Evolutionary conservation across 2,797 vertebrate genomes (phyloP), one percentile per base, ranked within the genome.

Genomic region (Danio albolineatus): DNA sequence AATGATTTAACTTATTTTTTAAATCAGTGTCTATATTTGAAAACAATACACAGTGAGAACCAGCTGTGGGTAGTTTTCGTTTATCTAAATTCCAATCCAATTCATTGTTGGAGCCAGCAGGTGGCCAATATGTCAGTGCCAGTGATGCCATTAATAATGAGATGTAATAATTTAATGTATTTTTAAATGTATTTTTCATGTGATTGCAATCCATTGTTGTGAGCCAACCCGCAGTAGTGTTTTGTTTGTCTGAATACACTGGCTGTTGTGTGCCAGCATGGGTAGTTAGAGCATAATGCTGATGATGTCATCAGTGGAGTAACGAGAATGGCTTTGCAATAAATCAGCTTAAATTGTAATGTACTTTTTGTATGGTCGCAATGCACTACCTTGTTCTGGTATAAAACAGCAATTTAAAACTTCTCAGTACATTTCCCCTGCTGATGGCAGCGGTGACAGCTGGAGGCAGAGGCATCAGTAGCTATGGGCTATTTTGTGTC

Each of bases 401-500:
- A 54, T 78, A 78, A 69, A 69, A 60, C 53, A 10, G n/a, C n/a
- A 59, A 49, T 78, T 78, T 59, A 57, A 53, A 57, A 46, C 21
- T 69, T 66, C 19, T 59, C 53, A 49, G 61, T 56, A 59, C 38
- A 44, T 72, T 79, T 71, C 39, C 28, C 54, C 19, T 64, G 57
- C 19, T 62, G 67, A 62, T 71, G 57, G 46, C 53, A 43, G 21
- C 39, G 66, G 17, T 62, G 71, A 70, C 71, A 59, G 73, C 74
- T 67, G 79, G 62, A 73, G 28, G 71, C 61, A 46, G 75, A 54
- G 60, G 53, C 49, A 76, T 53, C 59, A 48, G 65, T 48, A 46
- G 65, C 62, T 51, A 54, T 39, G 49, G 80, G 76, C 76, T 78
- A 78, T 78, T 78, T 70, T 70, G 76, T 70, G 8, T 78, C 28